phyloP scores from a whole-genome alignment of 2,113 vertebrate species.

The Chaetodon auriga region DNA sequence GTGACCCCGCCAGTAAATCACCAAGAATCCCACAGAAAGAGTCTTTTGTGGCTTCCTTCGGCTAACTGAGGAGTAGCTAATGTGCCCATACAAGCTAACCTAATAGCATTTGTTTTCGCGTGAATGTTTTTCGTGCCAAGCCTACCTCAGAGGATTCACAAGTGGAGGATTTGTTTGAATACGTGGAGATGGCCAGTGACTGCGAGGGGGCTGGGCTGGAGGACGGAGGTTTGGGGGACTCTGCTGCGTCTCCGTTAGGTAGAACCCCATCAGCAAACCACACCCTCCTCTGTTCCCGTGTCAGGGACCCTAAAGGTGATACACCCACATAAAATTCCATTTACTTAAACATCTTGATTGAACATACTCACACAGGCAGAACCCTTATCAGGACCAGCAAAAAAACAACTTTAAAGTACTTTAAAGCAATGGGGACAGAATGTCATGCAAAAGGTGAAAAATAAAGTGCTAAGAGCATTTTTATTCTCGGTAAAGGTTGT shows the following conservation, averaged over 20 bases:
- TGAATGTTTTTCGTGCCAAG: slow-evolving; percentile 4
- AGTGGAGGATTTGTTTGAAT: slow-evolving; percentile 87
- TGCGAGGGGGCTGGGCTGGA: slow-evolving; percentile 86
- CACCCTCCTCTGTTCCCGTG: slow-evolving; percentile 95
- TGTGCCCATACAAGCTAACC: slow-evolving; percentile 8
- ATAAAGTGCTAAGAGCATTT: slow-evolving; percentile 9
- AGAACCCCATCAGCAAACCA: slow-evolving; percentile 98
- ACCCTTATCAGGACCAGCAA: background rate
- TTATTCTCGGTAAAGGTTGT: slow-evolving; percentile 38
- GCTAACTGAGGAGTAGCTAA: slow-evolving; percentile 10
- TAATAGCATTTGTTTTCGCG: slow-evolving; percentile 42
- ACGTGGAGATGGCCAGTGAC: slow-evolving; percentile 79
- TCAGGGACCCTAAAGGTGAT: slow-evolving; percentile 74
- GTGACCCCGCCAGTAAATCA: slow-evolving; percentile 25
- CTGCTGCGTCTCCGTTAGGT: slow-evolving; percentile 94
- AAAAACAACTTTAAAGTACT: background rate
- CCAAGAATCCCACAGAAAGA: slow-evolving; percentile 42
- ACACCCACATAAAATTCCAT: background rate
- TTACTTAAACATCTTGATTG: background rate
- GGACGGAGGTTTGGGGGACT: slow-evolving; percentile 89
- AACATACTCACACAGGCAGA: fast-evolving
- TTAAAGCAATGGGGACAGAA: background rate
- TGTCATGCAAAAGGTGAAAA: slow-evolving; percentile 16
- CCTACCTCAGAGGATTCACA: slow-evolving; percentile 88
- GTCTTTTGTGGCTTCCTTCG: slow-evolving; percentile 40